phyloP scores from a whole-genome alignment of 2,888 invertebrate genomes.

The Archaeoteleia sp. region DNA sequence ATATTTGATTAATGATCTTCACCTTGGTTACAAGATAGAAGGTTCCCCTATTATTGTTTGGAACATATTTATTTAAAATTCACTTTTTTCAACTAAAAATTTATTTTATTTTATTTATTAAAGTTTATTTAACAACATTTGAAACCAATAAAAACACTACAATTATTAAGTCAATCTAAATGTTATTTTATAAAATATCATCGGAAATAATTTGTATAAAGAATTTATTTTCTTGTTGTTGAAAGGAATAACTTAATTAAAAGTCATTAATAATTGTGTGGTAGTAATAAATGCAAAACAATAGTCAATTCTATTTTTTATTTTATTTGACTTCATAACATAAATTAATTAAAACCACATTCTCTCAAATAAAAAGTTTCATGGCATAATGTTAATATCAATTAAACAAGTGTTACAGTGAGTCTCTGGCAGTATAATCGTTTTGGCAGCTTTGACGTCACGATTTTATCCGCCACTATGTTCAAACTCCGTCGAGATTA shows the following conservation, averaged over 20 bases:
- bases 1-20: background rate
- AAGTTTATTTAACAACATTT: too few species aligned
- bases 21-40: conserved; percentile 4
- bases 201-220: too few species aligned
- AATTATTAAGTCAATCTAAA: too few species aligned
- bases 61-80: background rate
- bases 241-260: background rate
- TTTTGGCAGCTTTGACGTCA: conserved; percentile 50
- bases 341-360: conserved; percentile 52
- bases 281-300: conserved; percentile 1
- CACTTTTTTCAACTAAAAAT: too few species aligned
- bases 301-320: conserved; percentile 9
- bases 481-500: conserved; percentile 5
- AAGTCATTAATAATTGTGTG: too few species aligned
- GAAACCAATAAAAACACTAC: too few species aligned
- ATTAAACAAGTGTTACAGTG: conserved; percentile 52
- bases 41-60: background rate
- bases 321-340: conserved; percentile 48
- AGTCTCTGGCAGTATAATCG: conserved; percentile 38
- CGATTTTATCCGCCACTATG: conserved; percentile 16
- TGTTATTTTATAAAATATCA: too few species aligned
- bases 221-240: background rate
- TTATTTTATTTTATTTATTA: too few species aligned
- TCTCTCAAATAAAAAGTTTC: conserved; percentile 47
- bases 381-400: conserved; percentile 46